Base-by-base conservation (phyloP, 30 jellyfish, hydroid and myxozoan species). In the Sanderia malayensis region DNA sequence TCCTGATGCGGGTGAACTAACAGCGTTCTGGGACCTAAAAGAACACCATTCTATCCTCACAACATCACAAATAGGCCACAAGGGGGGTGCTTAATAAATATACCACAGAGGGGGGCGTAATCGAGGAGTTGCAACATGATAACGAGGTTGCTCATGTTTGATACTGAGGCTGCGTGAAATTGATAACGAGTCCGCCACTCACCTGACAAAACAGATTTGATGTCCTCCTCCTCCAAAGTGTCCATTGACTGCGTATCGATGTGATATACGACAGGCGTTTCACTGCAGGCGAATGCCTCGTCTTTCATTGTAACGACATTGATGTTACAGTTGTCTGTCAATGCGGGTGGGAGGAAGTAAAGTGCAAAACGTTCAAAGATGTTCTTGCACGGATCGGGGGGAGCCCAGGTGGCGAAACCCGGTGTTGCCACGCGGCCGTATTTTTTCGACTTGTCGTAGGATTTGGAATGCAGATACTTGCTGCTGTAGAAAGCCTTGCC, bases 341-440 rank as follows among this genome's bases (percentile, higher is more conserved):
- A 22, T 1, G 47, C 61, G 1, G 89, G 76, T 29, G 95, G 95
- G 69, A 83, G 33, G 59, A 82, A 82, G 29, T 71, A 82, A 34
- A 59, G 70, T 22, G 68, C 37, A 49, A 82, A 70, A 19, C 94
- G 58, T 53, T 59, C 72, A 69, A 82, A 82, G 86, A 82, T 82
- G 76, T 71, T 82, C 60, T 70, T 70, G 69, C 94, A 82, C 18
- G 94, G 94, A 53, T 82, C 94, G 2, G 94, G 94, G 0, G 94
- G 84, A 2, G 82, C 94, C 94, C 82, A 63, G 24, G 94, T 82
- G 7, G 68, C 94, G 34, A 82, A 82, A 1, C 73, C 76, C 7
- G 81, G 62, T 41, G 44, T 13, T 9, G 90, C 66, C 8, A 78
- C 82, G 27, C 75, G 59, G 4, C 82, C 82, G 49, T 78, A 78